Base-by-base conservation (phyloP, 1,140 invertebrate genomes). In the Drosophila lacteicornis region DNA sequence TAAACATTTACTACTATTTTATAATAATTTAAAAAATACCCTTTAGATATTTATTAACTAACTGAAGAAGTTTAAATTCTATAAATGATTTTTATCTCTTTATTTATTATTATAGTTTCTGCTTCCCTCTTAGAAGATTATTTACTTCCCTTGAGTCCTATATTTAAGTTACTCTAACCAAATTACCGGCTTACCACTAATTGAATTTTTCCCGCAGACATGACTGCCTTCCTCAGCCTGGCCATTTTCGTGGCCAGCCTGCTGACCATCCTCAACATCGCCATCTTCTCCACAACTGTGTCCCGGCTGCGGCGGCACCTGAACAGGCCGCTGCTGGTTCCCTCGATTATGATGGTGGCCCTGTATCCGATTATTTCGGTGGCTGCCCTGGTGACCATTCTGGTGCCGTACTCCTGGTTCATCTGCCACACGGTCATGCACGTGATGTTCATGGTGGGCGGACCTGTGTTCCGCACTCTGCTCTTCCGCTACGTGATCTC, bases 361-460 rank as follows among this genome's bases (percentile, higher is more conserved):
- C 19, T 92, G 7, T 92, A 92, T 78, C 91, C 91, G 45, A 62
- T 92, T 9, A 90, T 92, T 19, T 91, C 90, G 27, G 9, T 92
- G 49, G 86, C 86, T 0, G 91, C 91, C 1, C 30, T 92, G 47
- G 67, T 86, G 0, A 92, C 91, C 45, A 82, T 92, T n/a, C 45
- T 92, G 47, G 59, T 91, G 57, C 91, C 91, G 0, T 85, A 86
- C 33, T 66, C 84, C 46, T 92, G 91, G 91, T 82, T 92, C n/a
- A 49, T 82, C 1, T 92, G 91, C 56, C 88, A 92, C 56, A 92
- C 91, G 7, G 77, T 92, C 17, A 92, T 92, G 91, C 91, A 92
- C 70, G 61, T 77, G n/a, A 92, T 79, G 67, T 92, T 92, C 53
- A 92, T 91, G 67, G 46, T 91, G 9, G 88, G 91, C 3, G 88